A percentile compares a stretch with the other conserved stretches of the same genome.
Evolutionary conservation across 2,797 vertebrate species (phyloP).

Genomic region (Potorous gilbertii): DNA sequence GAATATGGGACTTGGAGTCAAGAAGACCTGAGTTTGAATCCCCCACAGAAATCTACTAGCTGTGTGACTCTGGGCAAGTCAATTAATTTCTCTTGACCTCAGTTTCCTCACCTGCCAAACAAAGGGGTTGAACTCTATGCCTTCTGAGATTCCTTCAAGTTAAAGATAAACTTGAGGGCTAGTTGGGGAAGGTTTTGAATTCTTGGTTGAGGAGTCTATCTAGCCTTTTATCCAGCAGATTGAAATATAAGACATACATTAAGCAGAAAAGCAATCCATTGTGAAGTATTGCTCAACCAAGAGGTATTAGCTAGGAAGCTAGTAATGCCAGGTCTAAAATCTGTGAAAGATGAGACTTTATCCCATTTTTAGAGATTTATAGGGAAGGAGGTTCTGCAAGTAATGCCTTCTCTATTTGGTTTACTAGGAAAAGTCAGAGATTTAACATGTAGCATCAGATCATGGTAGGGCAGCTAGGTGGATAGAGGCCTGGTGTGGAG

Average conservation of each 20-base stretch:
- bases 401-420: neutral
- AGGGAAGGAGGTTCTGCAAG: neutral
- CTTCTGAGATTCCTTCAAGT: neutral
- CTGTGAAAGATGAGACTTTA: neutral
- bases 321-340: neutral
- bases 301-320: neutral
- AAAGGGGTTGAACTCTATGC: neutral
- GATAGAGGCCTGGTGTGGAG: too few relatives aligned
- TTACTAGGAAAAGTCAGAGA: neutral
- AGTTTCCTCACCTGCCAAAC: neutral
- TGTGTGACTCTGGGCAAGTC: neutral
- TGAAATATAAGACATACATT: neutral
- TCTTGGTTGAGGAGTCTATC: neutral
- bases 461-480: neutral
- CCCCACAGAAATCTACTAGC: neutral
- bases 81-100: neutral
- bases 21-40: neutral
- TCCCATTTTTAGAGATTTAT: neutral
- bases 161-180: neutral
- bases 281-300: neutral
- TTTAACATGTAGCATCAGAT: neutral
- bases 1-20: neutral
- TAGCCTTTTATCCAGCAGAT: neutral
- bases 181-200: neutral
- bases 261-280: neutral